Percentiles rank a stretch among this genome's conserved stretches.
phyloP scores from a whole-genome alignment of 2,797 vertebrate genomes.

The Atherinosoma microstoma region DNA sequence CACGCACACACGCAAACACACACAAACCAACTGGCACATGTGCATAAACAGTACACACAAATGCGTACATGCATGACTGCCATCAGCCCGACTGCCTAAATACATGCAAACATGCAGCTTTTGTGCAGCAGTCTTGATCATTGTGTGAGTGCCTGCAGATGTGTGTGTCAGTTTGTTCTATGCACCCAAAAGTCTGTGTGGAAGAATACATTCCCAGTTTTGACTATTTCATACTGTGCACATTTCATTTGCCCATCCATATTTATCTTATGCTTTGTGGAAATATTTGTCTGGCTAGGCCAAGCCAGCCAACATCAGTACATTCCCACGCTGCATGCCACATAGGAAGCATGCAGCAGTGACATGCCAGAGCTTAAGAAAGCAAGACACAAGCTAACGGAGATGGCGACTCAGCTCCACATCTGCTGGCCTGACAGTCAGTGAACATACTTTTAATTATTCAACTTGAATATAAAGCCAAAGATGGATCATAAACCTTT shows the following conservation, averaged over 20 bases:
- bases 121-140: constrained; percentile 31
- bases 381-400: constrained; percentile 44
- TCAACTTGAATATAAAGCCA: constrained; percentile 56
- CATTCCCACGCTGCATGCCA: constrained; percentile 45
- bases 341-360: constrained; percentile 16
- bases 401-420: constrained; percentile 21
- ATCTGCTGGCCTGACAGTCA: constrained; percentile 43
- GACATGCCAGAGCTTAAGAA: constrained; percentile 29
- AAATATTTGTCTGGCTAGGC: constrained; percentile 35
- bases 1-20: constrained; percentile 39
- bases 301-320: constrained; percentile 36
- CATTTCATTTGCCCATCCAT: constrained; percentile 47
- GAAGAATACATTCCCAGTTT: constrained; percentile 30
- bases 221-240: constrained; percentile 23
- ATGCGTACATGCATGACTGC: constrained; percentile 71
- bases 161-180: constrained; percentile 26
- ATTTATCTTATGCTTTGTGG: constrained; percentile 38
- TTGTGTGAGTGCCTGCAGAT: constrained; percentile 37
- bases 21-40: constrained; percentile 52
- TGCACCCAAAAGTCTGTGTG: constrained; percentile 26
- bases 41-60: constrained; percentile 68
- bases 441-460: constrained; percentile 71
- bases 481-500: constrained; percentile 50
- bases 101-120: constrained; percentile 42
- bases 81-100: constrained; percentile 62